These are phyloP conservation scores for Elysia crispata DNA, from an alignment of 2,888 invertebrate species.

Conservation along the genomic window DNA sequence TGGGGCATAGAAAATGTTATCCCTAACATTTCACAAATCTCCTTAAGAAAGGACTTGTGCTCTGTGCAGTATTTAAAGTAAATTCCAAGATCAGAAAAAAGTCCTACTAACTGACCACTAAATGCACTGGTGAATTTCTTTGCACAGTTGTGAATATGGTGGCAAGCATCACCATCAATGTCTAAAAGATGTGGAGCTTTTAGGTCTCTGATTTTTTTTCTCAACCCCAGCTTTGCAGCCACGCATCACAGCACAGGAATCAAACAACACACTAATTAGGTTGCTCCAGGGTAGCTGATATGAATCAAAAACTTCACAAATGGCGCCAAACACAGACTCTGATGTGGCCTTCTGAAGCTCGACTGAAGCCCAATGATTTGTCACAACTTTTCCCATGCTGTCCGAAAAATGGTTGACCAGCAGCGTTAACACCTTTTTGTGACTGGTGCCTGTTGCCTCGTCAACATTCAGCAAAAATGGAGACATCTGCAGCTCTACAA, in stretches of 20 bases:
- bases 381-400: neutral
- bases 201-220: neutral
- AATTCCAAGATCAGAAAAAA: neutral
- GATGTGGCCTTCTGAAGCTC: conserved; percentile 22
- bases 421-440: conserved; percentile 20
- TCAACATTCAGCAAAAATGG: conserved; percentile 22
- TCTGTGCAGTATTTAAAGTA: conserved; percentile 14
- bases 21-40: conserved; percentile 15
- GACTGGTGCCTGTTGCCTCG: conserved; percentile 17
- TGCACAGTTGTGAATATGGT: neutral
- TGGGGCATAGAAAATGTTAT: neutral
- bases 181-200: conserved; percentile 29
- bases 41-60: neutral
- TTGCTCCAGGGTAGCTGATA: conserved; percentile 20
- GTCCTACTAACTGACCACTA: too few relatives aligned
- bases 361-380: conserved; percentile 15
- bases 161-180: conserved; percentile 28
- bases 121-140: neutral
- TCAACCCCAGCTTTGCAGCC: conserved; percentile 33
- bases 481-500: neutral
- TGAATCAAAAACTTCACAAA: conserved; percentile 26
- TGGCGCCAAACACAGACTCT: neutral
- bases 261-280: conserved; percentile 15
- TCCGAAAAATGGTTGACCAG: conserved; percentile 27
- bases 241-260: conserved; percentile 31